These are phyloP conservation scores for Sceloporus undulatus DNA, from an alignment of 2,113 vertebrate genomes.

Conservation along the genomic window DNA sequence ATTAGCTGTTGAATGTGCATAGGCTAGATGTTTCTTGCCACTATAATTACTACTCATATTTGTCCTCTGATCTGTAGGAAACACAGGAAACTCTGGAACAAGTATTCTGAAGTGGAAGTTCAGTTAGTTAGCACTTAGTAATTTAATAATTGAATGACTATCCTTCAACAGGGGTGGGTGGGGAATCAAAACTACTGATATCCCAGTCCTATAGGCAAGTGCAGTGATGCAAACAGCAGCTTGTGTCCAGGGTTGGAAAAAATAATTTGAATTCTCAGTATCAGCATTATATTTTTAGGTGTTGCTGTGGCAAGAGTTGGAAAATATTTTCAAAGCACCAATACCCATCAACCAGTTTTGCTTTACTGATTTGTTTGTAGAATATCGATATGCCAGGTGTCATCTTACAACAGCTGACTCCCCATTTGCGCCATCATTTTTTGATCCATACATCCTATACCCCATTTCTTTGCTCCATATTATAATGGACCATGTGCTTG, in stretches of 20 bases:
- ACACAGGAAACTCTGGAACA: background rate
- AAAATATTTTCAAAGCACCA: background rate
- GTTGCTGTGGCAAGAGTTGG: background rate
- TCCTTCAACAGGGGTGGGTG: background rate
- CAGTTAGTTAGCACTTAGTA: constrained; percentile 10
- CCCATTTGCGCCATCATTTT: background rate
- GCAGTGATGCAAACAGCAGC: background rate
- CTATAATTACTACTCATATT: constrained; percentile 1
- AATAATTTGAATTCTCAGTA: constrained; percentile 8
- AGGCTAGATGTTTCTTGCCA: constrained; percentile 4
- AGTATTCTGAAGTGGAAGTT: constrained; percentile 10
- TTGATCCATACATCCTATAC: background rate
- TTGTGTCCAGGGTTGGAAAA: background rate
- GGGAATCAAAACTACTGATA: background rate
- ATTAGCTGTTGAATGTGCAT: background rate
- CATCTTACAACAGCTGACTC: background rate
- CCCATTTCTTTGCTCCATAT: background rate
- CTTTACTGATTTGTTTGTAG: background rate
- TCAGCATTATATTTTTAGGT: background rate
- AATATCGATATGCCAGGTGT: too few relatives aligned
- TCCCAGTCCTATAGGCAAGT: background rate
- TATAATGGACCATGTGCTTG: background rate
- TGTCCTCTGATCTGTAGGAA: background rate
- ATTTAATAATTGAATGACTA: constrained; percentile 10
- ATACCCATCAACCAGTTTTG: background rate